These are phyloP conservation scores for Cylindroiulus punctatus DNA, from an alignment of 2,888 invertebrate species.

Conservation along the genomic window DNA sequence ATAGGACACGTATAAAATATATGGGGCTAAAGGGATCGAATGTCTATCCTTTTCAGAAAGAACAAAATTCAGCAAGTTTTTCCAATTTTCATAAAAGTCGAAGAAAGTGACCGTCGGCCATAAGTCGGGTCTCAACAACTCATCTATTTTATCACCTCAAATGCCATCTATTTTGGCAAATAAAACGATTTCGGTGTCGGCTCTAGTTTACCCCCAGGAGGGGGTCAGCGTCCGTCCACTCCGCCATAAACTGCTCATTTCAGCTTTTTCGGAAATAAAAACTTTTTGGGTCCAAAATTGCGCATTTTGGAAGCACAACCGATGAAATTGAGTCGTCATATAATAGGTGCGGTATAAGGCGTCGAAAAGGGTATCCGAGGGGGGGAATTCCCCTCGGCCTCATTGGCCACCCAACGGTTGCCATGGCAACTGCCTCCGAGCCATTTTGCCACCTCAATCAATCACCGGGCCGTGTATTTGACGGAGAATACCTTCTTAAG, in stretches of 20 bases:
- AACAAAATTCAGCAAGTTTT: no score
- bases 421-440: not conserved
- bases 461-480: not conserved
- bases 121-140: not conserved
- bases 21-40: no score
- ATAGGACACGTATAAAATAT: no score
- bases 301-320: not conserved
- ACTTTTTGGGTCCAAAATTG: not conserved
- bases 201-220: not conserved
- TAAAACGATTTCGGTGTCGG: not conserved
- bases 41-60: no score
- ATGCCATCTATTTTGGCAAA: slow-evolving; percentile 5
- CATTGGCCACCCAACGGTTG: slow-evolving; percentile 1
- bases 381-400: slow-evolving; percentile 1
- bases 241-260: not conserved
- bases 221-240: not conserved
- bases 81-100: no score
- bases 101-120: no score
- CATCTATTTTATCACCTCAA: not conserved
- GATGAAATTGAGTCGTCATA: not conserved
- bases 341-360: not conserved
- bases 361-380: no score
- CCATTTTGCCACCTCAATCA: not conserved
- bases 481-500: not conserved
- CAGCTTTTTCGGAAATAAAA: not conserved